Evolutionary conservation across 2,113 vertebrate genomes (phyloP), one percentile per base, ranked within the genome.

Genomic region (Ophiodon elongatus): DNA sequence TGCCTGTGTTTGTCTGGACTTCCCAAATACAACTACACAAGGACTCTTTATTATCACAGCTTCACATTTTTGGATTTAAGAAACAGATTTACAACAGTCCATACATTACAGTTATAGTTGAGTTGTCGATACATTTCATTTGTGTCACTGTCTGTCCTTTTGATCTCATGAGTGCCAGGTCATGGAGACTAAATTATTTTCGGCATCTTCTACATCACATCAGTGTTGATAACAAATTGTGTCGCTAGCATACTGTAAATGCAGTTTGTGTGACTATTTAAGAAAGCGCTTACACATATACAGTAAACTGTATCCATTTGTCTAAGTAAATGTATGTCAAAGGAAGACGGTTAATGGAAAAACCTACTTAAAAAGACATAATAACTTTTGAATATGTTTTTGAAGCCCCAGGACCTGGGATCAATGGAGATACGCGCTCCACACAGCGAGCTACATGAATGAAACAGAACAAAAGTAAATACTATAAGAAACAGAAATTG

Each of bases 51-150:
- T 72, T n/a, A 29, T 57, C 57, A 83, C 45, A 71, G 21, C 3
- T 54, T 64, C 23, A 73, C 41, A 39, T 37, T 54, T n/a, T 73
- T 23, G 4, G 14, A 45, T 27, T 68, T 29, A 52, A 43, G 59
- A 43, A 66, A 57, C 43, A 56, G 14, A 1, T 35, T 76, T 64
- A 71, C 7, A 56, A 57, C 29, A 72, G 27, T 54, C 15, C 21
- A 71, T 64, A 83, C 60, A 78, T 78, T 72, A 73, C 79, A 82
- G 19, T 52, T 21, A 63, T 47, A 62, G 5, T 33, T 21, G 29
- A 11, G 31, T 33, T 69, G 62, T 21, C 33, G 37, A 6, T 74
- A 62, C 80, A 76, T 52, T 82, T 68, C 15, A 41, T 54, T 33
- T 76, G 33, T 45, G 54, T 37, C 57, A 56, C 35, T 45, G 45